Evolutionary conservation across 2,888 invertebrate genomes (phyloP), one percentile per base, ranked within the genome.

Genomic region (Lepidonotus clava): DNA sequence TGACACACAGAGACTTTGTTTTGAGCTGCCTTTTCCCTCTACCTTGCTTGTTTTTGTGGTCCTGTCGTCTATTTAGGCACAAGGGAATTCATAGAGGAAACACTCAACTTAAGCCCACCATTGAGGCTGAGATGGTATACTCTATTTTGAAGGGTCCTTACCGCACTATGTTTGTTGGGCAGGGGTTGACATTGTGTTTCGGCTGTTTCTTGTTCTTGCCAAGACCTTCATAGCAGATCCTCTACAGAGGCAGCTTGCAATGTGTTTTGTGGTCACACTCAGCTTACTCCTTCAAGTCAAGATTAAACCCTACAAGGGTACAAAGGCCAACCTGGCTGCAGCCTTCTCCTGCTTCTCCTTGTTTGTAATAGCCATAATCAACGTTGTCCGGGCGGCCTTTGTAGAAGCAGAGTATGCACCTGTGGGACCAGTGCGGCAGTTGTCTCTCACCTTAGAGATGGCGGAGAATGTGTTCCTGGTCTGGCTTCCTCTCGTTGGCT

Each of bases 401-500:
- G 34, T n/a, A 4, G 76, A 21, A 18, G 76, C 76, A n/a, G 36
- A 76, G 38, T 76, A 76, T 38, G 18, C 24, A 21, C 76, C 76
- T 2, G 51, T 14, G 18, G 51, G 51, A 51, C 36, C 1, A 36
- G 4, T 6, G 4, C 5, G n/a, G 21, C 6, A 8, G 14, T 18
- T 28, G n/a, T 40, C 40, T 36, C 21, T 36, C 28, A 38, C 24
- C 0, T 28, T 76, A 21, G 36, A 76, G 21, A 18, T 21, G 21
- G 24, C 36, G 4, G 76, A 76, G 38, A 76, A 38, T 24, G 21
- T 40, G 21, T n/a, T 76, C 21, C 76, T 76, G 14, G 8, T 76
- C 2, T 76, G 76, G 76, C 38, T 76, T 1, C 76, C 76, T 76
- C 38, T 76, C 4, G 18, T 76, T 40, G 76, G 76, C 11, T n/a